Conservation (phyloP, 1,140 invertebrate genomes). For the Colletes gigas region DNA sequence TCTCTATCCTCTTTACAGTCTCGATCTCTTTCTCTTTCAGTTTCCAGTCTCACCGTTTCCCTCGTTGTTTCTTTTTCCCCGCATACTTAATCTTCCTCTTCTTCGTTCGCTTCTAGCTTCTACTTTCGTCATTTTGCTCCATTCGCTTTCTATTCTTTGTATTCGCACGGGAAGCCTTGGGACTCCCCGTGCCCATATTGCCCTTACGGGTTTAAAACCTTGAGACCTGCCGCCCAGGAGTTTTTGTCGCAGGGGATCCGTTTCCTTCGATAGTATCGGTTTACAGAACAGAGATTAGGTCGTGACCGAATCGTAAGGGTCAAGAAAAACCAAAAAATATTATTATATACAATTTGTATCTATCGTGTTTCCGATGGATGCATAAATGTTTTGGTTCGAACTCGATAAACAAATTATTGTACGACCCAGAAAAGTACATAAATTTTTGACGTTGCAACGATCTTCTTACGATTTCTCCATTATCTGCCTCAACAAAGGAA, state of each 20-base stretch:
- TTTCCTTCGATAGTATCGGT: neutral
- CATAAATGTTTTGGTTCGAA: no score
- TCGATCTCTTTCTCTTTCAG: conserved; percentile 24
- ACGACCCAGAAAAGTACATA: no score
- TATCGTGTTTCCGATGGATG: no score
- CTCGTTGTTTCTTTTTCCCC: neutral
- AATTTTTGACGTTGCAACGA: neutral
- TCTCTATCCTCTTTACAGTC: conserved; percentile 22
- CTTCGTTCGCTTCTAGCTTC: conserved; percentile 4
- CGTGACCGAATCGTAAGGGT: neutral
- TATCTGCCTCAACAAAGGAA: neutral
- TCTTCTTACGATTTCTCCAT: neutral
- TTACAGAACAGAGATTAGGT: neutral
- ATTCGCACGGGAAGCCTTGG: neutral
- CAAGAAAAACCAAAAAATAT: neutral
- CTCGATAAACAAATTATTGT: neutral
- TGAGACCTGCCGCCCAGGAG: neutral
- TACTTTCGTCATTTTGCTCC: conserved; percentile 8
- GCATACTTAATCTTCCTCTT: neutral
- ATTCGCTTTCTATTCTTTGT: neutral
- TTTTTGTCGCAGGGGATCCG: neutral
- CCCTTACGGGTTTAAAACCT: neutral
- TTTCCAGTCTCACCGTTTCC: conserved; percentile 1
- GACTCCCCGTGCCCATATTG: neutral
- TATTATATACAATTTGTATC: no score